phyloP scores from a whole-genome alignment of 2,113 vertebrate species.

The Misgurnus anguillicaudatus region DNA sequence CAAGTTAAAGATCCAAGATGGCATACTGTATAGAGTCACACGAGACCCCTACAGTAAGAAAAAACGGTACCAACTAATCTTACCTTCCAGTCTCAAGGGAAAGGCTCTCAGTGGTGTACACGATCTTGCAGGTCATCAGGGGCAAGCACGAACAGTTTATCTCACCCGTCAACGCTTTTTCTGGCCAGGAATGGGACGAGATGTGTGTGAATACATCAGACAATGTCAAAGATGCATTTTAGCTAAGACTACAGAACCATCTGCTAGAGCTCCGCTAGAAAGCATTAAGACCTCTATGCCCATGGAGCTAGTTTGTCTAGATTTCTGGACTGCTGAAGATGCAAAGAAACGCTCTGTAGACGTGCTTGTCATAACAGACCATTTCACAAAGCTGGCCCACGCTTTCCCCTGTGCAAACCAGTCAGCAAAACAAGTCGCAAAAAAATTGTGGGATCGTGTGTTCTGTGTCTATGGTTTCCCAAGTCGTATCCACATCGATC shows the following conservation, averaged over 20 bases:
- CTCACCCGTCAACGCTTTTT: neutral
- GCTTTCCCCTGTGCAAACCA: conserved; percentile 9
- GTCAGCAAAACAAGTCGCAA: conserved; percentile 3
- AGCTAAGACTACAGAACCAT: conserved; percentile 5
- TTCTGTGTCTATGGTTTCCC: too few species aligned
- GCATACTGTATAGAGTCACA: conserved; percentile 12
- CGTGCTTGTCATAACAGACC: neutral
- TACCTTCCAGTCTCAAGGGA: neutral
- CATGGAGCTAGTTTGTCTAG: conserved; percentile 7
- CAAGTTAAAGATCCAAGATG: neutral
- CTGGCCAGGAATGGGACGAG: neutral
- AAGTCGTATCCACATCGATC: too few species aligned
- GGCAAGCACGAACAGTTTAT: neutral
- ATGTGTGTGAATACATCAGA: neutral
- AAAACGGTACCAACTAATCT: neutral
- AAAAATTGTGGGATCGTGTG: neutral
- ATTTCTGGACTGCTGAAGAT: neutral
- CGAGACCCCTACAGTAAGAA: neutral
- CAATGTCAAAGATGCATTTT: neutral
- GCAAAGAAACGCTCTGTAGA: neutral
- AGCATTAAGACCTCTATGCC: too few species aligned
- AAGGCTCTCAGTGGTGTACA: neutral
- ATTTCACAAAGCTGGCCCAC: conserved; percentile 12
- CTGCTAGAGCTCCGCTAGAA: too few species aligned
- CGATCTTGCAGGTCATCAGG: neutral